phyloP scores from a whole-genome alignment of 2,797 vertebrate species.

The Huso huso region DNA sequence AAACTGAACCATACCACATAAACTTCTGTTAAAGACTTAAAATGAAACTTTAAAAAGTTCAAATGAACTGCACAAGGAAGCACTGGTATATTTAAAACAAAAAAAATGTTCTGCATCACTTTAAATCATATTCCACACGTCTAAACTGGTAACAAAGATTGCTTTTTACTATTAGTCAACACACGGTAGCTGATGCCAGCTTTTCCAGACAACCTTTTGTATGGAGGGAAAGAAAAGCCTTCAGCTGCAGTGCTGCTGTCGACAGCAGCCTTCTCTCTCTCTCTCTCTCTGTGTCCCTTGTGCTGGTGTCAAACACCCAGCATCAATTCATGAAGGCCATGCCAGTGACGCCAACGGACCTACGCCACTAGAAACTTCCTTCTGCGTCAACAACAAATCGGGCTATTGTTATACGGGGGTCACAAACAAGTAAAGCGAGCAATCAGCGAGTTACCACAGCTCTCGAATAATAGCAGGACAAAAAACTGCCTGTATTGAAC shows the following conservation, averaged over 20 bases:
- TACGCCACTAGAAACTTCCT: slow-evolving; percentile 23
- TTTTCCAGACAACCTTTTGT: not conserved
- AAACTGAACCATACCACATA: no score
- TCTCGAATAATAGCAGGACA: no score
- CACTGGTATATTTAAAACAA: no score
- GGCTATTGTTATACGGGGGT: slow-evolving; percentile 21
- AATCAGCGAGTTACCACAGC: not conserved
- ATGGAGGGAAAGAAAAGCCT: not conserved
- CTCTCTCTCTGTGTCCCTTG: slow-evolving; percentile 18
- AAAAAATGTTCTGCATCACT: no score
- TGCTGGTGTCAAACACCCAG: slow-evolving; percentile 19
- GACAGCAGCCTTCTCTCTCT: slow-evolving; percentile 40
- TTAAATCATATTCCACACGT: no score
- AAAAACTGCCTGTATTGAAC: not conserved
- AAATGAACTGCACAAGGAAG: no score
- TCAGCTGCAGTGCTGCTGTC: not conserved
- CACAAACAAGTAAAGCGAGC: slow-evolving; percentile 19
- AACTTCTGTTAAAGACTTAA: no score
- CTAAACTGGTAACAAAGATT: slow-evolving; percentile 6
- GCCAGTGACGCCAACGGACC: slow-evolving; percentile 27
- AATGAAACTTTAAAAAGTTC: no score
- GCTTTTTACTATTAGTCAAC: not conserved
- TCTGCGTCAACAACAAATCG: slow-evolving; percentile 21
- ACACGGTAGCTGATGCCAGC: not conserved
- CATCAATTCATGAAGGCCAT: slow-evolving; percentile 5